Percentiles rank a stretch among this genome's conserved stretches.
phyloP scores from a whole-genome alignment of 1,140 invertebrate species.

The Drosophila miranda region DNA sequence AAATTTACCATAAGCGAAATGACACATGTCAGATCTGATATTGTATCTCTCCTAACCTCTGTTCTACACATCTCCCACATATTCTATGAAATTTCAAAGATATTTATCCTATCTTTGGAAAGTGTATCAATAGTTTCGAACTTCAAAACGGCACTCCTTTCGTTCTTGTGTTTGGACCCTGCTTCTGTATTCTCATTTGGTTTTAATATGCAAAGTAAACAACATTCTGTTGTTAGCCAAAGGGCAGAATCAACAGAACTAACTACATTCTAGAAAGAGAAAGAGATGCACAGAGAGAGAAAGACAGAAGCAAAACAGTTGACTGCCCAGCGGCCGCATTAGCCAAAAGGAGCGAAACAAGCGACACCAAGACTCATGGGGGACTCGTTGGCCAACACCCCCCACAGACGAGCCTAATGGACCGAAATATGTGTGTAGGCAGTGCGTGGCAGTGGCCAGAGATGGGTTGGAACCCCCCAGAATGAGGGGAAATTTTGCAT shows the following conservation, averaged over 20 bases:
- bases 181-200: conserved; percentile 69
- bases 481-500: no score
- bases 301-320: conserved; percentile 13
- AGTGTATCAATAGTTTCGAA: no score
- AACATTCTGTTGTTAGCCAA: conserved; percentile 71
- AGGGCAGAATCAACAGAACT: conserved; percentile 75
- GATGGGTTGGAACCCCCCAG: no score
- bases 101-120: no score
- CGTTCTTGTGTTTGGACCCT: conserved; percentile 22
- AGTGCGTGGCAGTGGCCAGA: no score
- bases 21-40: no score
- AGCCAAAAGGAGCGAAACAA: conserved; percentile 37
- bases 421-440: conserved; percentile 26
- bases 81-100: no score
- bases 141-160: not conserved
- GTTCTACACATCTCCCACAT: no score
- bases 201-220: conserved; percentile 80
- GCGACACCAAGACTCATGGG: conserved; percentile 22
- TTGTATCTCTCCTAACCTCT: no score
- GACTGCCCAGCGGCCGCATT: conserved; percentile 66
- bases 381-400: conserved; percentile 58
- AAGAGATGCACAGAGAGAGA: conserved; percentile 2
- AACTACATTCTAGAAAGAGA: conserved; percentile 25
- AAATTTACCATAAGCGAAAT: no score
- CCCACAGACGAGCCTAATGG: conserved; percentile 44